phyloP scores from a whole-genome alignment of 2,113 vertebrate genomes.

The Aleadryas rufinucha region DNA sequence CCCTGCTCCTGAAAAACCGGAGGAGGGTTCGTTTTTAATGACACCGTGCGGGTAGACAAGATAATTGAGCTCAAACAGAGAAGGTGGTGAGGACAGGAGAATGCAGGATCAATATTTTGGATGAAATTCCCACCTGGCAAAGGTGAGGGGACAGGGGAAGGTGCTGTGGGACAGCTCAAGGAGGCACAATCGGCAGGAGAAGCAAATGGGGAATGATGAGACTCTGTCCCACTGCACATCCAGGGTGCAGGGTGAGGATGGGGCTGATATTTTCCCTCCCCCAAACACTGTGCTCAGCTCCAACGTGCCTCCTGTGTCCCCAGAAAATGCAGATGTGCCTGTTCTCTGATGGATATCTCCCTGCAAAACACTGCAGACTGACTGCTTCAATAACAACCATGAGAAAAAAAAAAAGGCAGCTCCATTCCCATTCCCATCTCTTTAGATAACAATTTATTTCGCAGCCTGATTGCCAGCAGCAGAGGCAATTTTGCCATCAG shows the following conservation, averaged over 20 bases:
- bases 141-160: background rate
- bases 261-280: background rate
- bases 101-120: background rate
- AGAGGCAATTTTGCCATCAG: background rate
- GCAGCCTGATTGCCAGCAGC: background rate
- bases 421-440: background rate
- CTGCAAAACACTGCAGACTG: background rate
- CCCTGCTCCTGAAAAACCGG: background rate
- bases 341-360: background rate
- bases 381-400: background rate
- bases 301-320: background rate
- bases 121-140: background rate
- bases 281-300: background rate
- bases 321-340: background rate
- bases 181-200: background rate
- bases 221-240: background rate
- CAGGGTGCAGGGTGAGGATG: background rate
- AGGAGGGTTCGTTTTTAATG: background rate
- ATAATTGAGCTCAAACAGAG: background rate
- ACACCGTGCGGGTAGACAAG: background rate
- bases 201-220: accelerated
- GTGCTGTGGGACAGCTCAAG: background rate
- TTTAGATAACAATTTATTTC: background rate
- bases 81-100: background rate
- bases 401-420: background rate